These are phyloP conservation scores for Hermaeophaga mercurialis DNA, from an alignment of 2,888 invertebrate genomes.

Conservation along the genomic window DNA sequence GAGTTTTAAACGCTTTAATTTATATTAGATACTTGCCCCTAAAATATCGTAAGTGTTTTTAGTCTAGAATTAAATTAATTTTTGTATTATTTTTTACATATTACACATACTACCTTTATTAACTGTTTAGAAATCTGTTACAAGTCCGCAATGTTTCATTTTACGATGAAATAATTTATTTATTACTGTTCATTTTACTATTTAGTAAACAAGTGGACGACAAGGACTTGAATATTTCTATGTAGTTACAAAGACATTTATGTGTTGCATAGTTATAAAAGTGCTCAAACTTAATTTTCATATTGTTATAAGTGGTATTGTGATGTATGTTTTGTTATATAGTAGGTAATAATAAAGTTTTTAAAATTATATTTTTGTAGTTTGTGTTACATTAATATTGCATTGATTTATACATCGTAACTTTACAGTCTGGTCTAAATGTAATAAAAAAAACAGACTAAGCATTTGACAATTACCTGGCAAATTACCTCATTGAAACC, in stretches of 20 bases:
- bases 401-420: too few relatives aligned
- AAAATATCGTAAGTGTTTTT: constrained; percentile 29
- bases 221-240: not conserved
- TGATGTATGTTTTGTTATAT: constrained; percentile 50
- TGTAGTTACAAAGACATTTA: constrained; percentile 11
- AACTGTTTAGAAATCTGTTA: not conserved
- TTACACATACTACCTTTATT: constrained; percentile 22
- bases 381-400: too few relatives aligned
- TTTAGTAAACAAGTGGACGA: too few relatives aligned
- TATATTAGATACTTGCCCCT: constrained; percentile 37
- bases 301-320: constrained; percentile 51
- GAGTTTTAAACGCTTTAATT: constrained; percentile 40
- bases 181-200: too few relatives aligned
- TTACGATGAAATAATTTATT: too few relatives aligned
- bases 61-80: constrained; percentile 32
- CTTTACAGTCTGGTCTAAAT: too few relatives aligned
- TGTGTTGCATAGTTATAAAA: constrained; percentile 22
- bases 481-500: too few relatives aligned
- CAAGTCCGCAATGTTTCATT: not conserved
- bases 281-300: constrained; percentile 51
- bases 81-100: constrained; percentile 31
- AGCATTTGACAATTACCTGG: too few relatives aligned
- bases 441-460: too few relatives aligned
- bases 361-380: constrained; percentile 14
- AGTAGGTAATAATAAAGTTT: constrained; percentile 36